Evolutionary conservation across 2,888 invertebrate species (phyloP).

Genomic region (Tanypteryx hageni): DNA sequence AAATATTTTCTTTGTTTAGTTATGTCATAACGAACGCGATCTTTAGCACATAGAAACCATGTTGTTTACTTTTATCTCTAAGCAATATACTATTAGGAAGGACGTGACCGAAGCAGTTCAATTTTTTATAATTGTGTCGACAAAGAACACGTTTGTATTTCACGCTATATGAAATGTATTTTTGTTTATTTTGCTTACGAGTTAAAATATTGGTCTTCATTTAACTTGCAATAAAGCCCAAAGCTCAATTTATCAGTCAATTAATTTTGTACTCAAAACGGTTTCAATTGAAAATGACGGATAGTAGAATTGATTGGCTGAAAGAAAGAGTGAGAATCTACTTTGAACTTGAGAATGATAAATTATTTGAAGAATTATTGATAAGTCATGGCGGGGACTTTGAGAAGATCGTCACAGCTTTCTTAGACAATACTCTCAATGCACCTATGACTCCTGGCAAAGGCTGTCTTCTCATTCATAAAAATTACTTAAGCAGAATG

Average conservation of each 20-base stretch:
- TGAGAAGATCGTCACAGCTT: conserved; percentile 77
- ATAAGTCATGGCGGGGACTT: conserved; percentile 76
- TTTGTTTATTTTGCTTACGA: background rate
- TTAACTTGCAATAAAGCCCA: too few relatives aligned
- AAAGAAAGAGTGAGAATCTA: conserved; percentile 80
- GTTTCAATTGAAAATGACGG: conserved; percentile 70
- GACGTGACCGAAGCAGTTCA: too few relatives aligned
- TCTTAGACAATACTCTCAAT: conserved; percentile 78
- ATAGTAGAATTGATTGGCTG: conserved; percentile 84
- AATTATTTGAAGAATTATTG: conserved; percentile 80
- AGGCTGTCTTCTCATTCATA: conserved; percentile 82
- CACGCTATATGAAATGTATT: too few relatives aligned
- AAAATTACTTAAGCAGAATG: conserved; percentile 84
- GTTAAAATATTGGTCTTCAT: background rate
- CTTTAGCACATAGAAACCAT: background rate
- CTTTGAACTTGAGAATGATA: conserved; percentile 79
- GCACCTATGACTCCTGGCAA: conserved; percentile 77
- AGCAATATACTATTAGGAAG: background rate
- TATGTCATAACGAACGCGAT: background rate
- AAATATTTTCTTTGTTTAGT: background rate
- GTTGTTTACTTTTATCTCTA: background rate
- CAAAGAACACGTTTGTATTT: too few relatives aligned
- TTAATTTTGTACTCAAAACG: too few relatives aligned
- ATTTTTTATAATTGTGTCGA: too few relatives aligned
- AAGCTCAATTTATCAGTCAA: too few relatives aligned